Percentiles rank a stretch among this genome's conserved stretches.
Evolutionary conservation across 2,888 invertebrate species (phyloP).

Genomic region (Parascotia fuliginaria): DNA sequence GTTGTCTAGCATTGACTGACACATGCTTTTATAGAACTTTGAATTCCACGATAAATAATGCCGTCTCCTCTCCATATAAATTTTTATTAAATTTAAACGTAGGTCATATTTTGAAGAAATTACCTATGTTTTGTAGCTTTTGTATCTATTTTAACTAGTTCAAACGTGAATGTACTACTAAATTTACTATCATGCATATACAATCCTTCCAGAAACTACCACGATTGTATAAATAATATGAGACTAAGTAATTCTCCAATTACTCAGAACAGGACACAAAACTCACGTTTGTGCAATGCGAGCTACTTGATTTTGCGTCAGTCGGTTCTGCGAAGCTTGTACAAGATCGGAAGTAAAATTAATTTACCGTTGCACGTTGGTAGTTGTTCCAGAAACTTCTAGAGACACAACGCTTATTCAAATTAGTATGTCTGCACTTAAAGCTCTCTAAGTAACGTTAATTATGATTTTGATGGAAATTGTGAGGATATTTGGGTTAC

Average conservation of each 20-base stretch:
- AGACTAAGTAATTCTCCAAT: not conserved
- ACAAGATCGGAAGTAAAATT: conserved; percentile 34
- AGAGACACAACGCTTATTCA: conserved; percentile 29
- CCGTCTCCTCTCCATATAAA: no score
- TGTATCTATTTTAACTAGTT: no score
- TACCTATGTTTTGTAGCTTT: no score
- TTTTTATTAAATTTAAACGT: no score
- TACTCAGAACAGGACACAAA: not conserved
- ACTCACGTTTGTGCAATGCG: not conserved
- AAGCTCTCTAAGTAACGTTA: not conserved
- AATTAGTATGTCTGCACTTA: conserved; percentile 12
- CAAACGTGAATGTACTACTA: no score
- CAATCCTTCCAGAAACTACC: no score
- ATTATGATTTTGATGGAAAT: not conserved
- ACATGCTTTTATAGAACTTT: no score
- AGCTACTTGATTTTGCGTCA: conserved; percentile 3
- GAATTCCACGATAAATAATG: no score
- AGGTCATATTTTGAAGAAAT: no score
- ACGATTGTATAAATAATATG: no score
- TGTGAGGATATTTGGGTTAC: not conserved
- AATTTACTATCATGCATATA: no score
- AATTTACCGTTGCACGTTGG: conserved; percentile 27
- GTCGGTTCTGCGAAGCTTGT: conserved; percentile 16
- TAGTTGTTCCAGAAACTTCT: conserved; percentile 8
- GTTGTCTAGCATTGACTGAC: no score